Base-by-base conservation (phyloP, 1,140 invertebrate genomes). In the Carcinoscorpius rotundicauda region DNA sequence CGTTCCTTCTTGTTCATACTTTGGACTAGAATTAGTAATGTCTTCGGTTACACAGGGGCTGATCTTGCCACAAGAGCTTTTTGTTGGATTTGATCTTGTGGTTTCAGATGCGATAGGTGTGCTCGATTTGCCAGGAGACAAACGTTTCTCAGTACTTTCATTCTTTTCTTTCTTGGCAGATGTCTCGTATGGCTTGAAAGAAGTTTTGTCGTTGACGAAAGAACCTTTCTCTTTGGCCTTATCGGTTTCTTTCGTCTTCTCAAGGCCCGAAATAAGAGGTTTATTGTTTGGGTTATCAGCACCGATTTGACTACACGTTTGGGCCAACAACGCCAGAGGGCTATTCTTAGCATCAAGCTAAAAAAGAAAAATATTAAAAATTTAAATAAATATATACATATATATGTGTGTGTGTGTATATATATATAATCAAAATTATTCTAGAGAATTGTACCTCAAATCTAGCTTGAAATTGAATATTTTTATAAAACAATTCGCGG, bases 311-410 rank as follows among this genome's bases (percentile, higher is more conserved):
- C 10, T 11, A 49, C 62, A 63, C 48, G 62, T 63, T 58, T 48
- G 52, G n/a, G 52, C 62, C 49, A 63, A 57, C 49, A 63, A 63
- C n/a, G 62, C 62, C n/a, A 63, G 49, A 49, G 62, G 62, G 6
- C 10, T 11, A 10, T 63, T 58, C n/a, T 58, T 63, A 10, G 62
- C 52, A 58, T 63, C 62, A 11, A 10, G 11, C 9, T 9, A 56
- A 56, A 56, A 11, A 56, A 11, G 11, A 11, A 56, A 10, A 56
- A 3, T 29, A 29, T 29, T 29, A 29, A 29, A 29, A 29, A 29
- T 29, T 29, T 29, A 29, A 29, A 29, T 29, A 29, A 29, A 29
- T 29, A 29, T 29, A 29, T 29, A 29, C 29, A 29, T 2, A 29
- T 2, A 29, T 2, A 29, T 29, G 2, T 29, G 2, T 29, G 2